Base-by-base conservation (phyloP, 2,113 vertebrate species). In the Leptodactylus fuscus region DNA sequence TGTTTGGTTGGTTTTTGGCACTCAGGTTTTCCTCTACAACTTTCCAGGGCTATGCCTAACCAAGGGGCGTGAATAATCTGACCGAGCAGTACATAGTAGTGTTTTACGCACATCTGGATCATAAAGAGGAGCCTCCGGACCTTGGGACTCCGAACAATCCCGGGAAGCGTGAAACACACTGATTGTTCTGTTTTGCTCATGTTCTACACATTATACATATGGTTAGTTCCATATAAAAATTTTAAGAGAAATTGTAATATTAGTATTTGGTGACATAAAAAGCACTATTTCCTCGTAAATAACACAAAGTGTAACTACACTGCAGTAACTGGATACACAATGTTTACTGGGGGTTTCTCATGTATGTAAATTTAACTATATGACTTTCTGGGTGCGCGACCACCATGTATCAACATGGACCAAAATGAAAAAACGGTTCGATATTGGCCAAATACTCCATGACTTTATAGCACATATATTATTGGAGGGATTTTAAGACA, bases 11-110 rank as follows among this genome's bases (percentile, higher is more conserved):
- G 49, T 44, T 75, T 75, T 73, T 75, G 81, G 70, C 77, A 44
- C 18, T 83, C 34, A 69, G 20, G n/a, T 83, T 83, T 83, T 83
- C 81, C 67, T 55, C 41, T 58, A 24, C 32, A n/a, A 74, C 24
- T 36, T 78, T 55, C 32, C 75, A 36, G 20, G n/a, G 46, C 32
- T 53, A 29, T 44, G 51, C 69, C 48, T 83, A 38, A 73, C 81
- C 48, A 29, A 22, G n/a, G 34, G 62, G 36, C 49, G 9, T 29
- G 46, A 55, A 71, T 46, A 83, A 75, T 60, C 67, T 74, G 12
- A 6, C 49, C 41, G 53, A 58, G 48, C 70, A 36, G 9, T 13
- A 32, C 70, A 38, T 60, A 65, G 36, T 60, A 41, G 29, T 75
- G 13, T 60, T 49, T 22, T 6, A 7, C 75, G 16, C 81, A 60